phyloP scores from a whole-genome alignment of 2,113 vertebrate species.

The Delphinus delphis region DNA sequence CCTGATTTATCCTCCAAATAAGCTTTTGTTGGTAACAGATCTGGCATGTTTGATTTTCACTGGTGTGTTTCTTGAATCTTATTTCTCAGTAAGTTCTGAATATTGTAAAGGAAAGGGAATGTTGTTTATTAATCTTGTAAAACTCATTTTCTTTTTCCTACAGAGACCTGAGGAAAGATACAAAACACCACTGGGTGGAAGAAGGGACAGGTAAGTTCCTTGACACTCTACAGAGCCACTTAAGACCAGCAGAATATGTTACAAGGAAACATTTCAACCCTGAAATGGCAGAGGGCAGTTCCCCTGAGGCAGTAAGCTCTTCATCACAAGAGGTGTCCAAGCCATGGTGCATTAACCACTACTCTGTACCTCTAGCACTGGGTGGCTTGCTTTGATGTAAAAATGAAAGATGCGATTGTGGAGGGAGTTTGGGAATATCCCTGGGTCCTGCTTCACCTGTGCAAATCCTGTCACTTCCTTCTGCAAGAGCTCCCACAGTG shows the following conservation, averaged over 20 bases:
- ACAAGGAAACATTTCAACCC: neutral
- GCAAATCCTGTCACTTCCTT: neutral
- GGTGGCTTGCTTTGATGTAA: neutral
- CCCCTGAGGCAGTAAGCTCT: neutral
- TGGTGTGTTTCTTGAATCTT: neutral
- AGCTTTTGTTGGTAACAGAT: neutral
- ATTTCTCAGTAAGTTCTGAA: neutral
- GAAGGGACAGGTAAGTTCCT: neutral
- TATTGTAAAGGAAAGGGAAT: neutral
- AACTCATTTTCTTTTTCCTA: neutral
- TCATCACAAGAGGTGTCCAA: neutral
- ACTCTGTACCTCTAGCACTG: neutral
- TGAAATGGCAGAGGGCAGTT: neutral
- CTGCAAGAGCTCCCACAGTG: neutral
- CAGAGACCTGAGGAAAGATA: neutral
- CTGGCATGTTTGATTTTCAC: neutral
- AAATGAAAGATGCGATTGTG: neutral
- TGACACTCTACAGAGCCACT: neutral
- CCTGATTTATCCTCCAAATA: neutral
- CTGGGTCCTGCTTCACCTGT: neutral
- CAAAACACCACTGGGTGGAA: neutral
- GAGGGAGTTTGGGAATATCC: neutral
- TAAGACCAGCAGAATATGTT: neutral
- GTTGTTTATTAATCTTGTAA: neutral
- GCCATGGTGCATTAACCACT: neutral